Base-by-base conservation (phyloP, 1,140 invertebrate species). In the Leptinotarsa undecemlineata region DNA sequence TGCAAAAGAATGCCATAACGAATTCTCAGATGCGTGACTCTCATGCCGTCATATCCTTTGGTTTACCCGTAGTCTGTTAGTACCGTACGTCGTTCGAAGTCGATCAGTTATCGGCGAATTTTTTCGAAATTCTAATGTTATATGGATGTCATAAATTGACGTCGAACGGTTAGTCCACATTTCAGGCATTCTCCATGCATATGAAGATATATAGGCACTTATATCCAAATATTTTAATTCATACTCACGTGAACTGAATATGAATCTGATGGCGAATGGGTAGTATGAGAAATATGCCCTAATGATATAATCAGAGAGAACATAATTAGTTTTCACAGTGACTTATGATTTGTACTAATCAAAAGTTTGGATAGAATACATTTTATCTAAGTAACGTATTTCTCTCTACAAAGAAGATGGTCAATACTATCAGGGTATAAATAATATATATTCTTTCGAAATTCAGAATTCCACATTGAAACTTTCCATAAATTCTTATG, bases 121-220 rank as follows among this genome's bases (percentile, higher is more conserved):
- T 57, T 57, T 57, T 57, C 51, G 51, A 19, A 19, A 57, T 57
- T 57, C 17, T 57, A 17, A 57, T 57, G 51, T 57, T n/a, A 57
- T 57, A 57, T 57, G 51, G 51, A 57, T 57, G 51, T 57, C 51
- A 57, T 57, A 57, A 57, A 57, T 57, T 57, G 51, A 57, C 51
- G 51, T 57, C n/a, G 51, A 57, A 57, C 51, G 51, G 51, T 57
- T 57, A 57, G 15, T 57, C n/a, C 51, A 57, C 51, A 57, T 57
- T 57, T 57, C 51, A 57, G 15, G 51, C 51, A 57, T 57, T 57
- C 51, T 57, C 51, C 14, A 14, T 57, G 51, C 51, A 57, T 57
- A 57, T 57, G n/a, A 19, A 57, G 51, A 57, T 57, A 57, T 57
- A 57, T 15, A 17, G 51, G 15, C 51, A 57, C 51, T 57, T 57